These are phyloP conservation scores for Sisor rabdophorus DNA, from an alignment of 2,113 vertebrate genomes.

Conservation along the genomic window DNA sequence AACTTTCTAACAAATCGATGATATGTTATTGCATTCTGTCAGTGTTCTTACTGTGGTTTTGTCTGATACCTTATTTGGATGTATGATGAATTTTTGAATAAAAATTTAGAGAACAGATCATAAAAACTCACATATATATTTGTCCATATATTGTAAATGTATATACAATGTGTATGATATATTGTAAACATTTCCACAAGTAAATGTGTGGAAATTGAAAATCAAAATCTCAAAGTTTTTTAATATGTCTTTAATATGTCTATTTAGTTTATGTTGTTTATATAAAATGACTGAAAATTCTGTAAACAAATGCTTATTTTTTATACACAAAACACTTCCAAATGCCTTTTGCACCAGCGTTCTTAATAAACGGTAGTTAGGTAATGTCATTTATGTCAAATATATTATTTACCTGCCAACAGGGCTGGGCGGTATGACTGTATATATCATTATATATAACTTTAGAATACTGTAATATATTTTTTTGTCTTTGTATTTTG, in stretches of 20 bases:
- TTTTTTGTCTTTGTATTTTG: no score
- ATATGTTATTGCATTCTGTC: not conserved
- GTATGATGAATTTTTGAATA: not conserved
- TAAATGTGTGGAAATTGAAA: not conserved
- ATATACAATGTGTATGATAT: no score
- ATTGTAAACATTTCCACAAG: no score
- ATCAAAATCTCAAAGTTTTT: not conserved
- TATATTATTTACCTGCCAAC: not conserved
- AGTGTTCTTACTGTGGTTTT: not conserved
- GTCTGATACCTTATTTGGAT: not conserved
- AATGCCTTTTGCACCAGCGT: slow-evolving; percentile 5
- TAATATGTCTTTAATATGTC: not conserved
- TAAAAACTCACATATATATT: not conserved
- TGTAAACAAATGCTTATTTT: not conserved
- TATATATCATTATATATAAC: no score
- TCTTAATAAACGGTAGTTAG: slow-evolving; percentile 14
- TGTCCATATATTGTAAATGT: no score
- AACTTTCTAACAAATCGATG: not conserved
- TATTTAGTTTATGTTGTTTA: not conserved
- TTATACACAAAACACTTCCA: not conserved
- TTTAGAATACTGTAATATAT: no score
- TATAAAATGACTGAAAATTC: slow-evolving; percentile 26
- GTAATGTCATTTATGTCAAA: slow-evolving; percentile 16
- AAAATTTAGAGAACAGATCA: not conserved
- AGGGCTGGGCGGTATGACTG: no score